Conservation (phyloP, 2,113 vertebrate genomes). For the Connochaetes taurinus region DNA sequence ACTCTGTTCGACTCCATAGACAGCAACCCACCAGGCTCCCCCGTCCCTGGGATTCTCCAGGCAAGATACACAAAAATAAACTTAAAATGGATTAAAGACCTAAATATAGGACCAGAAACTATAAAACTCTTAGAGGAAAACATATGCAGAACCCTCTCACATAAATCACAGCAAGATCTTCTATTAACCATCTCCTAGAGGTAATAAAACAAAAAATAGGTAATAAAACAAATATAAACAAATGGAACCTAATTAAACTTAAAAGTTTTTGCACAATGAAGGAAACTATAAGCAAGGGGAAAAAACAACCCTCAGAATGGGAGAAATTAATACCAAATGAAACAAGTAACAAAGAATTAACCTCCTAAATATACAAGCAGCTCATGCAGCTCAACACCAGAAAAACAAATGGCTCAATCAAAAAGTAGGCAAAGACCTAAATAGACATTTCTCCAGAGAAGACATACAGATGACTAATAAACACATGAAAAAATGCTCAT, state of each 20-base stretch:
- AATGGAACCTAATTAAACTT: neutral
- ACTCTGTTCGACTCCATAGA: no score
- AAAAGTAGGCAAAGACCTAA: neutral
- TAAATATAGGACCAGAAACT: neutral
- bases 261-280: neutral
- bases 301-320: neutral
- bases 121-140: neutral
- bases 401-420: neutral
- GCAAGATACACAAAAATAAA: neutral
- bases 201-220: neutral
- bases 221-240: neutral
- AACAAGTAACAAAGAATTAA: neutral
- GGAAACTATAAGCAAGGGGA: neutral
- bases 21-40: no score
- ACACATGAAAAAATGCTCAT: neutral
- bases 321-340: neutral
- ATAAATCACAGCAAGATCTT: neutral
- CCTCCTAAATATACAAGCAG: neutral
- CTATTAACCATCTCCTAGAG: neutral
- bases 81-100: neutral
- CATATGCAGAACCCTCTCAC: neutral
- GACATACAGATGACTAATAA: neutral
- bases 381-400: neutral
- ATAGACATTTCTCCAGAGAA: neutral
- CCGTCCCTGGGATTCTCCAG: no score